A percentile compares a stretch with the other conserved stretches of the same genome.
These are phyloP conservation scores for Tokudaia muenninki DNA, from an alignment of 2,797 vertebrate species.

Conservation along the genomic window DNA sequence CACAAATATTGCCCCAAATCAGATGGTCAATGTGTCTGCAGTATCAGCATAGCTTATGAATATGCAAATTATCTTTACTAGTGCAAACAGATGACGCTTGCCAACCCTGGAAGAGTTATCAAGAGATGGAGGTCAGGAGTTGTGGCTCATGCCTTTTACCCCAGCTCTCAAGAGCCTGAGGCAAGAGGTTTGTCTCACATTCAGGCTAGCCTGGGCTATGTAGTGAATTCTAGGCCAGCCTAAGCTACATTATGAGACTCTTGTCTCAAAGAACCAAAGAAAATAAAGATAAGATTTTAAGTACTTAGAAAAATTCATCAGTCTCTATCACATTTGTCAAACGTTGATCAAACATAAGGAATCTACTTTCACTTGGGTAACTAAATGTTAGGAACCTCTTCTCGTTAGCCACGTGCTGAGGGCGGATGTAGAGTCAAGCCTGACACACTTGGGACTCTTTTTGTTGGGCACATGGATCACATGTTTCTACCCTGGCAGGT, in stretches of 20 bases:
- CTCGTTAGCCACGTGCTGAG: slow-evolving; percentile 92
- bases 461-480: slow-evolving; percentile 96
- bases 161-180: not conserved
- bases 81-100: not conserved
- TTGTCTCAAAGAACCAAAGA: not conserved
- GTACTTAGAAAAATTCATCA: not conserved
- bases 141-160: not conserved
- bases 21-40: too few species aligned
- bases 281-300: not conserved
- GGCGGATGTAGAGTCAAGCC: slow-evolving; percentile 97
- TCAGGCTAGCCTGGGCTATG: not conserved
- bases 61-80: not conserved
- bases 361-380: not conserved
- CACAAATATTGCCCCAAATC: not conserved
- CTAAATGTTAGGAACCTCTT: not conserved
- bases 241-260: not conserved
- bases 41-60: not conserved
- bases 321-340: not conserved
- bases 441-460: slow-evolving; percentile 97
- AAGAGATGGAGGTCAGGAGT: not conserved
- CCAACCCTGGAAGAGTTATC: not conserved
- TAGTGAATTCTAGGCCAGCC: not conserved
- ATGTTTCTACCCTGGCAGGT: slow-evolving; percentile 97
- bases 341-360: not conserved
- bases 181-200: not conserved